These are phyloP conservation scores for Crematogaster levior DNA, from an alignment of 2,888 invertebrate genomes.

Conservation along the genomic window DNA sequence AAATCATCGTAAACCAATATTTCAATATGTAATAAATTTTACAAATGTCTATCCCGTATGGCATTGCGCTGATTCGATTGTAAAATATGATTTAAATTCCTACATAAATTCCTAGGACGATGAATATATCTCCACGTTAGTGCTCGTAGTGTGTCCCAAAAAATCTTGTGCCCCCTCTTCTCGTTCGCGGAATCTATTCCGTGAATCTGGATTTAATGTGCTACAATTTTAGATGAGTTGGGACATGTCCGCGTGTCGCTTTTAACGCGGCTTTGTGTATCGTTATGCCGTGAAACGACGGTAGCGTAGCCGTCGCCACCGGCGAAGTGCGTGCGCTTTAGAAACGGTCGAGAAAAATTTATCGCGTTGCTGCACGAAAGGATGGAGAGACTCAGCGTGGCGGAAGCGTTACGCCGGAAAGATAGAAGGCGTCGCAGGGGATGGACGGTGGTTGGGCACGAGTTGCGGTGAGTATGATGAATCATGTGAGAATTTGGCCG, in stretches of 20 bases:
- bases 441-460: slow-evolving; percentile 92
- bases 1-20: background rate
- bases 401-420: slow-evolving; percentile 82
- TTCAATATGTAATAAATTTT: background rate
- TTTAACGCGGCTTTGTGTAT: background rate
- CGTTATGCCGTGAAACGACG: slow-evolving; percentile 1
- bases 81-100: no score
- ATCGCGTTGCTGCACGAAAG: background rate
- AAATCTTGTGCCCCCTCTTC: background rate
- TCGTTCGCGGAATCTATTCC: background rate
- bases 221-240: slow-evolving; percentile 37
- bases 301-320: background rate
- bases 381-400: slow-evolving; percentile 82
- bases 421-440: slow-evolving; percentile 88
- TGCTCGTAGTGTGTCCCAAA: no score
- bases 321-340: background rate
- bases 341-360: background rate
- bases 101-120: background rate
- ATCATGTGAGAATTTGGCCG: slow-evolving; percentile 40
- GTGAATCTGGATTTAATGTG: slow-evolving; percentile 26
- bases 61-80: background rate
- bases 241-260: background rate
- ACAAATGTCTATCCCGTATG: background rate
- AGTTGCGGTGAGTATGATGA: slow-evolving; percentile 88
- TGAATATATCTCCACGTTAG: background rate